Evolutionary conservation across 2,888 invertebrate species (phyloP).

Genomic region (Corythucha ciliata): DNA sequence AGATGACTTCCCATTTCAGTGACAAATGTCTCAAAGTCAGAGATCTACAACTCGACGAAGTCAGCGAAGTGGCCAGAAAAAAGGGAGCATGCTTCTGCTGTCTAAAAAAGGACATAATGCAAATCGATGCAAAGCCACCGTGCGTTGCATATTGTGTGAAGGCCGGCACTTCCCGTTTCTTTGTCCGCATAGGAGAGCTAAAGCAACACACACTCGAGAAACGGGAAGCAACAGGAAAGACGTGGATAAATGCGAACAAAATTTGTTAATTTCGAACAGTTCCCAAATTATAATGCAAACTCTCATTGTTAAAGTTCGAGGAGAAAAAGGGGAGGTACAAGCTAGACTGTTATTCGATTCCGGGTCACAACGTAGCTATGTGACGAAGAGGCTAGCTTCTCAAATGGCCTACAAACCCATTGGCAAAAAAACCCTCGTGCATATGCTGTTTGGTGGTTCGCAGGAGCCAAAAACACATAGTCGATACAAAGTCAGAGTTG

Average conservation of each 20-base stretch:
- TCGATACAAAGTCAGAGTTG: conserved; percentile 6
- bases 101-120: conserved; percentile 22
- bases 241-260: not conserved
- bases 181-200: conserved; percentile 2
- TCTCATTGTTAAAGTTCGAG: conserved; percentile 6
- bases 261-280: not conserved
- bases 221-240: not conserved
- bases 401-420: not conserved
- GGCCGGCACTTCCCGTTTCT: conserved; percentile 6
- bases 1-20: conserved; percentile 23
- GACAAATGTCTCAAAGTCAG: conserved; percentile 30
- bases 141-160: conserved; percentile 9
- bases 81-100: conserved; percentile 34
- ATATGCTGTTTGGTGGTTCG: conserved; percentile 19
- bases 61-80: conserved; percentile 24
- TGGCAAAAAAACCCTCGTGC: conserved; percentile 3
- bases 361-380: conserved; percentile 17
- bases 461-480: conserved; percentile 9
- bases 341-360: conserved; percentile 11
- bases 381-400: conserved; percentile 2
- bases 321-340: not conserved
- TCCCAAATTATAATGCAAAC: conserved; percentile 10
- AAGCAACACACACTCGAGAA: too few relatives aligned
- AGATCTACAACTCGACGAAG: conserved; percentile 23
- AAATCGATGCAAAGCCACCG: not conserved